A percentile compares a stretch with the other conserved stretches of the same genome.
These are phyloP conservation scores for Euura lappo DNA, from an alignment of 1,140 invertebrate species.

Conservation along the genomic window DNA sequence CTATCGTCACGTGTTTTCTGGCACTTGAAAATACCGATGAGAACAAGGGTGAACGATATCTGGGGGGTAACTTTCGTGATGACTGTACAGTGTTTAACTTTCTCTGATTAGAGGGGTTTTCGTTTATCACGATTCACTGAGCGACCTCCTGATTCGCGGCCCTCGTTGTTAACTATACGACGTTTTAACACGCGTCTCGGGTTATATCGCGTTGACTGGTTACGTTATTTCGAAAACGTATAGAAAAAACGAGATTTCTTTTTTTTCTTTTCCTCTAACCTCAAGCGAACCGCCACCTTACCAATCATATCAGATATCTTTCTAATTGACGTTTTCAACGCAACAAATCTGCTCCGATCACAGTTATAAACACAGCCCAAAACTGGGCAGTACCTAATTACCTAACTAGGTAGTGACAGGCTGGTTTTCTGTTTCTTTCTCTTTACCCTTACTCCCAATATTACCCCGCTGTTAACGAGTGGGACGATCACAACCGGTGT, in stretches of 20 bases:
- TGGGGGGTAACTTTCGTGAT: not conserved
- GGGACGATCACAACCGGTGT: too few species aligned
- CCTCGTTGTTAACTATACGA: not conserved
- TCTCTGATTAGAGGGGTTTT: not conserved
- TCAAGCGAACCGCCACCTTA: too few species aligned
- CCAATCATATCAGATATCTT: not conserved
- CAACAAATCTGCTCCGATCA: not conserved
- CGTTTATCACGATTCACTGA: not conserved
- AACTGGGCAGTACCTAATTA: too few species aligned
- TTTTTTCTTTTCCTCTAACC: too few species aligned
- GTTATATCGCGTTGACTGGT: too few species aligned
- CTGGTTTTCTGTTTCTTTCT: not conserved
- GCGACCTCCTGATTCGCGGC: not conserved
- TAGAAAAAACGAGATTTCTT: too few species aligned
- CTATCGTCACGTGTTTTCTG: not conserved
- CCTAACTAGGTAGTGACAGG: too few species aligned
- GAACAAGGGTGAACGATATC: not conserved
- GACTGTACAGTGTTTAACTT: not conserved
- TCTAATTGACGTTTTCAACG: not conserved
- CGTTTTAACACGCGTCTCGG: not conserved
- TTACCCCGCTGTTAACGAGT: not conserved
- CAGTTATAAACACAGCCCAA: too few species aligned
- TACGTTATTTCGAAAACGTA: not conserved
- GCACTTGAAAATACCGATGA: not conserved
- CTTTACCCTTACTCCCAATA: not conserved